Percentiles rank a stretch among this genome's conserved stretches.
Evolutionary conservation across 2,113 vertebrate genomes (phyloP).

Genomic region (Seriola rivoliana): DNA sequence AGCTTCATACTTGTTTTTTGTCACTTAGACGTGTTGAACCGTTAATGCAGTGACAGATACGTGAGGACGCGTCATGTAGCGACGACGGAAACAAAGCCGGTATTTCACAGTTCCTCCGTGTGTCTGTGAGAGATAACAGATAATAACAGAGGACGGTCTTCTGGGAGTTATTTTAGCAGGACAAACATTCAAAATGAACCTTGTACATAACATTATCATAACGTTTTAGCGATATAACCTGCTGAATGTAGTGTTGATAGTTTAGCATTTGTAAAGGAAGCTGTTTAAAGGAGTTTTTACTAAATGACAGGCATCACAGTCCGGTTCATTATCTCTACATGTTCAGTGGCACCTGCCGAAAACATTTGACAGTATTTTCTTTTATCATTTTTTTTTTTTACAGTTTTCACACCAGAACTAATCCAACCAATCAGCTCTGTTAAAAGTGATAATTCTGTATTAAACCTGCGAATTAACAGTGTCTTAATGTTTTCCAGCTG

Average conservation of each 20-base stretch:
- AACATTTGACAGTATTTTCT: constrained; percentile 23
- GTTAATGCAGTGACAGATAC: neutral
- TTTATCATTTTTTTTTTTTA: constrained; percentile 1
- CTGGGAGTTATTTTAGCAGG: constrained; percentile 40
- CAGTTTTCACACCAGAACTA: neutral
- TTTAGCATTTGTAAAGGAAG: constrained; percentile 58
- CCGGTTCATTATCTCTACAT: constrained; percentile 18
- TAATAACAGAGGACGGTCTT: neutral
- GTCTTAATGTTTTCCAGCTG: neutral
- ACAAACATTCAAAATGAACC: constrained; percentile 5
- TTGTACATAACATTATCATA: constrained; percentile 65
- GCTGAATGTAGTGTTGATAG: constrained; percentile 80
- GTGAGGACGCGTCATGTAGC: neutral
- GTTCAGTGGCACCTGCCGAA: constrained; percentile 31
- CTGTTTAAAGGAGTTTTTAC: constrained; percentile 23
- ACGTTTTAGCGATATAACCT: constrained; percentile 65
- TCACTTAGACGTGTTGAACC: neutral
- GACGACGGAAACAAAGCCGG: neutral
- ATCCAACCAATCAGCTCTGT: constrained; percentile 14
- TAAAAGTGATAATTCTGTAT: constrained; percentile 18
- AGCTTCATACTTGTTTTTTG: neutral
- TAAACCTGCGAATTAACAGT: constrained; percentile 27
- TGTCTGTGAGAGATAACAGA: neutral
- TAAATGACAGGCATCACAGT: constrained; percentile 11
- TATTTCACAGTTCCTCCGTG: constrained; percentile 12